Conservation (phyloP, 2,888 invertebrate genomes). For the Furcula furcula region DNA sequence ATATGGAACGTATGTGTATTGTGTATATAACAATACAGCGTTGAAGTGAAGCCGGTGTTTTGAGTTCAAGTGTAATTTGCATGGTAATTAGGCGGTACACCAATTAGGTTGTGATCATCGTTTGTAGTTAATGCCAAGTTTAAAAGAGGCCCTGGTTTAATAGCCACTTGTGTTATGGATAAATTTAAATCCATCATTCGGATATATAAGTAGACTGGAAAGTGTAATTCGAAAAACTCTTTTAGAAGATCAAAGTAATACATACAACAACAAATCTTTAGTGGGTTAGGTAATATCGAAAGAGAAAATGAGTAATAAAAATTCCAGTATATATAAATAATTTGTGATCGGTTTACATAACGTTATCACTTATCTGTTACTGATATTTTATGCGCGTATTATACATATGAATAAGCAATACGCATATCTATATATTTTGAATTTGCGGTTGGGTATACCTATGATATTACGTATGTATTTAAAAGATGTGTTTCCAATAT, state of each 20-base stretch:
- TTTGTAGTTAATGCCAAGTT: slow-evolving; percentile 62
- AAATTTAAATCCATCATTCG: slow-evolving; percentile 5
- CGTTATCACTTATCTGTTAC: slow-evolving; percentile 8
- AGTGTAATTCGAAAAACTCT: not conserved
- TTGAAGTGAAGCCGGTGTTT: slow-evolving; percentile 37
- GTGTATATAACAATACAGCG: too few species aligned
- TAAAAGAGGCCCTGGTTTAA: slow-evolving; percentile 12
- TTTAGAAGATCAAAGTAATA: not conserved
- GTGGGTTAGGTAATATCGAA: not conserved
- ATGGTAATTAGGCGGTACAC: slow-evolving; percentile 52
- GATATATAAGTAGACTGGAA: not conserved
- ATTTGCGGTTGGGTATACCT: not conserved
- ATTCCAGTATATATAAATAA: slow-evolving; percentile 4
- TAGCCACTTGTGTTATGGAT: not conserved
- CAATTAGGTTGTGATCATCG: slow-evolving; percentile 42
- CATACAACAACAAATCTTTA: not conserved
- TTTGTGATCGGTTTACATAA: slow-evolving; percentile 5
- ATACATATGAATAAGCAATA: not conserved
- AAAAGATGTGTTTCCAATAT: too few species aligned
- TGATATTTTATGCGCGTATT: slow-evolving; percentile 11
- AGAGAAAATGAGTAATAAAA: slow-evolving; percentile 14
- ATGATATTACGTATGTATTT: not conserved
- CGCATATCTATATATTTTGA: not conserved
- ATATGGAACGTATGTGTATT: slow-evolving; percentile 18
- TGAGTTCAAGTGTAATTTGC: slow-evolving; percentile 44